phyloP scores from a whole-genome alignment of 1,140 invertebrate species.

The Drosophila pachea region DNA sequence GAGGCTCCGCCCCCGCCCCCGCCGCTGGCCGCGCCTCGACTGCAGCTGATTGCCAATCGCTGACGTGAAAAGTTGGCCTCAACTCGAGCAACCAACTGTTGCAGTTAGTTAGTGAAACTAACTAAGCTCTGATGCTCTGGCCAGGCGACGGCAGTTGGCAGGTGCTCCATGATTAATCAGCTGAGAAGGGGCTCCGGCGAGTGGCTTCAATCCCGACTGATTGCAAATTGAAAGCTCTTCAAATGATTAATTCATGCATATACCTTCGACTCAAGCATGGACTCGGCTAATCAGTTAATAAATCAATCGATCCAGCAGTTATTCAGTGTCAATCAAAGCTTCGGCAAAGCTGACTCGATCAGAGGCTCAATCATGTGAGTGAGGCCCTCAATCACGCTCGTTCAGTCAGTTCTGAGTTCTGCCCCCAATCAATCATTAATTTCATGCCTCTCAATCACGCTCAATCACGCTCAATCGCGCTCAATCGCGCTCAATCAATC shows the following conservation, averaged over 20 bases:
- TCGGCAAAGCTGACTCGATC: too few relatives aligned
- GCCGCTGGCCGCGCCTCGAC: conserved; percentile 31
- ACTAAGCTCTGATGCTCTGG: background rate
- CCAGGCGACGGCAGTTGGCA: too few relatives aligned
- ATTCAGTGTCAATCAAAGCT: too few relatives aligned
- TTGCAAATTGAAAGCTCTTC: too few relatives aligned
- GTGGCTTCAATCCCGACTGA: too few relatives aligned
- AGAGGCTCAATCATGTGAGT: too few relatives aligned
- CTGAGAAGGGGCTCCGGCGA: too few relatives aligned
- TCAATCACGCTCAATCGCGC: background rate
- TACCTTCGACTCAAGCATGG: background rate
- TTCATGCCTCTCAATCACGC: background rate
- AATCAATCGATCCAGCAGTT: background rate
- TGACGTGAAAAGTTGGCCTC: conserved; percentile 4
- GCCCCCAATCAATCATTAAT: background rate
- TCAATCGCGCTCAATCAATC: background rate
- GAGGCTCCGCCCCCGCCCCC: conserved; percentile 7
- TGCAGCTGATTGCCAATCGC: conserved; percentile 11
- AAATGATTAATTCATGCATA: too few relatives aligned
- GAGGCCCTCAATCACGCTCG: too few relatives aligned
- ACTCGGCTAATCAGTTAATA: background rate
- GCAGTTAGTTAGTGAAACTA: conserved; percentile 5
- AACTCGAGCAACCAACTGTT: conserved; percentile 1
- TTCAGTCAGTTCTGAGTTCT: background rate
- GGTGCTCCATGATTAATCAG: too few relatives aligned